A percentile compares a stretch with the other conserved stretches of the same genome.
These are phyloP conservation scores for Chrysoperla carnea DNA, from an alignment of 1,140 invertebrate genomes.

Conservation along the genomic window DNA sequence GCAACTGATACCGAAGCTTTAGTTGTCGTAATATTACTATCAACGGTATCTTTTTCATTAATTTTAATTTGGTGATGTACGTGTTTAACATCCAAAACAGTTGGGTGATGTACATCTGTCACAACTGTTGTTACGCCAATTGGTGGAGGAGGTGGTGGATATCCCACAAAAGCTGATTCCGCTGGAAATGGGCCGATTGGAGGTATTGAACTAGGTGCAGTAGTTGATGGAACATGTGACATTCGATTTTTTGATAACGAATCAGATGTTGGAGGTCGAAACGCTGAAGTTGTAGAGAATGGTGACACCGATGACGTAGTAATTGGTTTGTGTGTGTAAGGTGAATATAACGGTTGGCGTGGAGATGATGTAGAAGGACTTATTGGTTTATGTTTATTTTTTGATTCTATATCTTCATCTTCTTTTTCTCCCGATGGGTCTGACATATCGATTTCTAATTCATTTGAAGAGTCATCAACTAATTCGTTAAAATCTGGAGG, in stretches of 20 bases:
- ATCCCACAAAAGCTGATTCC: constrained; percentile 42
- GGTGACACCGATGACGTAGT: constrained; percentile 30
- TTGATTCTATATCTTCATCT: constrained; percentile 16
- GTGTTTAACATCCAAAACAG: constrained; percentile 20
- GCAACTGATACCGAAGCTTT: constrained; percentile 19
- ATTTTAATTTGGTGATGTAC: constrained; percentile 12
- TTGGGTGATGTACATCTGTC: constrained; percentile 6
- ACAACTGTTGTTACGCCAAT: constrained; percentile 14
- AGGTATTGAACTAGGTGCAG: constrained; percentile 19
- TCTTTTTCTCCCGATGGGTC: constrained; percentile 32
- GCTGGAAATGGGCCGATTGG: constrained; percentile 39
- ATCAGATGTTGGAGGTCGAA: constrained; percentile 44
- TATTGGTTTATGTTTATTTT: constrained; percentile 23
- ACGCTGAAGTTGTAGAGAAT: constrained; percentile 52
- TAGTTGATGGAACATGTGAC: constrained; percentile 20
- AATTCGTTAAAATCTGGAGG: constrained; percentile 60
- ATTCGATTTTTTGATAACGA: constrained; percentile 26
- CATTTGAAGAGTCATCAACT: constrained; percentile 60
- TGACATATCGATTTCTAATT: constrained; percentile 62
- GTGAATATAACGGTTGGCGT: constrained; percentile 25
- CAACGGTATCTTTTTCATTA: constrained; percentile 4
- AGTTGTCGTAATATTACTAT: constrained; percentile 4
- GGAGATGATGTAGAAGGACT: constrained; percentile 11
- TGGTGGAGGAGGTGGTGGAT: constrained; percentile 23
- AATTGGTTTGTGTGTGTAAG: constrained; percentile 24